phyloP scores from a whole-genome alignment of 1,140 invertebrate species.

The Trachelipus rathkii region DNA sequence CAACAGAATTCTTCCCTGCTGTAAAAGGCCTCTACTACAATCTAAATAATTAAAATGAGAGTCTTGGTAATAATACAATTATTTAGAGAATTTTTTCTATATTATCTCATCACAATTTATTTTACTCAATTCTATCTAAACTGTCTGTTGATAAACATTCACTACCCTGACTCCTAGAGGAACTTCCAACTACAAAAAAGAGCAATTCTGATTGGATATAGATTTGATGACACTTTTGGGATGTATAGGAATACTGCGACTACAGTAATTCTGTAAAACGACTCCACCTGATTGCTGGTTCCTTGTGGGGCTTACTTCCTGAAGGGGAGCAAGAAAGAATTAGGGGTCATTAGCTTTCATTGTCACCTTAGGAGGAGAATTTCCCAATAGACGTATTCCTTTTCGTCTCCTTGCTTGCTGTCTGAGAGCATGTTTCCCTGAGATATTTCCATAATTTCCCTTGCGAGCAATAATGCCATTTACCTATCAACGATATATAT shows the following conservation, averaged over 20 bases:
- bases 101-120: neutral
- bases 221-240: neutral
- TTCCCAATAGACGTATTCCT: conserved; percentile 69
- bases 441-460: conserved; percentile 17
- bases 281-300: conserved; percentile 21
- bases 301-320: conserved; percentile 17
- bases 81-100: neutral
- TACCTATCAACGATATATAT: no score
- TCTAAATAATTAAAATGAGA: neutral
- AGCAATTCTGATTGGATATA: neutral
- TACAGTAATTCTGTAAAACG: neutral
- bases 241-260: neutral
- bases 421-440: conserved; percentile 63
- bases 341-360: conserved; percentile 40
- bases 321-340: conserved; percentile 23
- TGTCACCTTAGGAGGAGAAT: conserved; percentile 42
- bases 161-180: neutral
- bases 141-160: neutral
- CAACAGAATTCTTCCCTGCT: neutral
- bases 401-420: conserved; percentile 71
- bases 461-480: neutral
- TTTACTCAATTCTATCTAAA: neutral
- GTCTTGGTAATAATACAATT: neutral
- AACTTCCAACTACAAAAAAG: neutral
- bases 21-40: neutral